A percentile compares a stretch with the other conserved stretches of the same genome.
Evolutionary conservation across 2,113 vertebrate genomes (phyloP).

Genomic region (Hippocampus guttulatus): DNA sequence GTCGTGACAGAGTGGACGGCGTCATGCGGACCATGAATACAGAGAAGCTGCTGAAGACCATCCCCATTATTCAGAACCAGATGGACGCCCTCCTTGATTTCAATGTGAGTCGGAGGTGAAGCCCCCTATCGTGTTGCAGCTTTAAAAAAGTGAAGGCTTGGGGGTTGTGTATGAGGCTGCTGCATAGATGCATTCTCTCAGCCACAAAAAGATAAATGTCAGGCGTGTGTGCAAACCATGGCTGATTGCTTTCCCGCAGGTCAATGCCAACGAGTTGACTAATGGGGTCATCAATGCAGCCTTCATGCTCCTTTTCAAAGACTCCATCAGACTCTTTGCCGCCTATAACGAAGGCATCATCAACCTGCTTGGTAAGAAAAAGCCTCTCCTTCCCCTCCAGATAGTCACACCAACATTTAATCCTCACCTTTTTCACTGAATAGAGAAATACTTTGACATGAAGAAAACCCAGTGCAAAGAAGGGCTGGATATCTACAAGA

Average conservation of each 20-base stretch:
- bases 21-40: conserved; percentile 98
- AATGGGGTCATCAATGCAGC: conserved; percentile 99
- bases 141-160: neutral
- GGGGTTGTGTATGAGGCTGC: neutral
- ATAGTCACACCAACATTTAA: neutral
- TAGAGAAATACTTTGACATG: conserved; percentile 99
- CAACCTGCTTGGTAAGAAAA: conserved; percentile 87
- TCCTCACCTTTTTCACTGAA: conserved; percentile 27
- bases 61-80: conserved; percentile 98
- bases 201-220: conserved; percentile 30
- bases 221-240: neutral
- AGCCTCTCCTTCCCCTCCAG: neutral
- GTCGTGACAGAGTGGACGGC: conserved; percentile 82
- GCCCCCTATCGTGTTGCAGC: conserved; percentile 6
- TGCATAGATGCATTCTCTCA: conserved; percentile 1
- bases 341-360: conserved; percentile 99
- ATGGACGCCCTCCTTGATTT: conserved; percentile 98
- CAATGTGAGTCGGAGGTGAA: conserved; percentile 81
- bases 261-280: conserved; percentile 98
- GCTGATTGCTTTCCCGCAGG: conserved; percentile 68
- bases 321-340: conserved; percentile 96
- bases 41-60: conserved; percentile 96
- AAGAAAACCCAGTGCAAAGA: conserved; percentile 99
- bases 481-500: conserved; percentile 97
- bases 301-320: conserved; percentile 99